Evolutionary conservation across 2,113 vertebrate species (phyloP), one percentile per base, ranked within the genome.

Genomic region (Platanista minor): DNA sequence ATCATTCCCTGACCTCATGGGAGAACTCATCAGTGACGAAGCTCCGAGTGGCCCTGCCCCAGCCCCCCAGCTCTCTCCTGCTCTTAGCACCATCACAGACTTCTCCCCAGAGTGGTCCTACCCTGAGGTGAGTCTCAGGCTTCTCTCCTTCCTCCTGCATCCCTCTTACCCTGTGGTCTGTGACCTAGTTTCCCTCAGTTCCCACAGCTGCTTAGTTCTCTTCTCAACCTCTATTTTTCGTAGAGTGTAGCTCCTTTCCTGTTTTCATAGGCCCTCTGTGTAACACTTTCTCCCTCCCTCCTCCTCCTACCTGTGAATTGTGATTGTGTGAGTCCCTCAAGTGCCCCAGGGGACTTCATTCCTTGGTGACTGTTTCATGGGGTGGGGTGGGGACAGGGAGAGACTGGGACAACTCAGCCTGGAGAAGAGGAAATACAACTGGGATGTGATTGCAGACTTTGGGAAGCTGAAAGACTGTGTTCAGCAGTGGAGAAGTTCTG

Each of bases 51-150:
- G 93, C 97, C 94, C 72, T 20, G 67, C 96, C 39, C 93, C 66
- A 11, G 13, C 81, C 33, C 27, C 97, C 39, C 87, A 96, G 59
- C 61, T 95, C 27, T 80, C 64, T 81, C 97, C 97, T n/a, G 72
- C 98, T 5, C 98, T 99, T 0, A 97, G 98, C 46, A 95, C 98
- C 94, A 99, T 99, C 98, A 99, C 99, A 0, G 99, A 99, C 97
- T 99, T 99, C 98, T 99, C 99, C 2, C 99, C 99, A 0, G 99
- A 99, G 97, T 99, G 99, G 99, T 99, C 99, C 6, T 99, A 99
- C 96, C 99, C 99, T 0, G 99, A 99, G 99, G 99, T 99, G 94
- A 98, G 98, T 92, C 36, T 93, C 21, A 11, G 54, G 36, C 54
- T 90, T 83, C 8, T 43, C 74, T 88, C 72, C 31, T 59, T 33